Evolutionary conservation across 2,113 vertebrate species (phyloP).

Genomic region (Stomatorhinus ivindoensis): DNA sequence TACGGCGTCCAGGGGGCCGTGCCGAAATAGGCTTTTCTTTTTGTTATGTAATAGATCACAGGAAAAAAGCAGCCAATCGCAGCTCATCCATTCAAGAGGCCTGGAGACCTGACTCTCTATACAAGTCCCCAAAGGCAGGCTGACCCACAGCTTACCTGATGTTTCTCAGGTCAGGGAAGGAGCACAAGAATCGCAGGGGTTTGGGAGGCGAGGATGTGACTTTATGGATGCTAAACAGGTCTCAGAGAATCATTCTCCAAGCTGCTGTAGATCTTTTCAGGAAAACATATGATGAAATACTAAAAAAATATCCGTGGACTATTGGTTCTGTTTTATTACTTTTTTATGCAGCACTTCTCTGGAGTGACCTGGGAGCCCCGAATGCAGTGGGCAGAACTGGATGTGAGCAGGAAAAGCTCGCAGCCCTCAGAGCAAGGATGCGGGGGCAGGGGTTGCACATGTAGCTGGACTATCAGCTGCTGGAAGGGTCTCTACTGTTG

Average conservation of each 20-base stretch:
- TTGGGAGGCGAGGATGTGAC: background rate
- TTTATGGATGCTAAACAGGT: background rate
- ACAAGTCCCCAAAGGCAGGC: background rate
- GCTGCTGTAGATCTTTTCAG: background rate
- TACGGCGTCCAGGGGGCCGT: background rate
- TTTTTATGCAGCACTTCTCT: background rate
- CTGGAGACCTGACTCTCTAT: background rate
- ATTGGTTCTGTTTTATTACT: background rate
- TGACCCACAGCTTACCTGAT: background rate
- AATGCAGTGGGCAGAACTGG: too few species aligned
- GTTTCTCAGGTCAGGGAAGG: background rate
- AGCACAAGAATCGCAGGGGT: background rate
- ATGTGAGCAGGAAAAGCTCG: background rate
- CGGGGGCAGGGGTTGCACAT: background rate
- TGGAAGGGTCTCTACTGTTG: slow-evolving; percentile 28
- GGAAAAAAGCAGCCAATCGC: background rate
- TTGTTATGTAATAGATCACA: slow-evolving; percentile 1
- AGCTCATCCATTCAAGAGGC: background rate
- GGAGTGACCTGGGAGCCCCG: background rate
- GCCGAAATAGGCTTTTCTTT: background rate
- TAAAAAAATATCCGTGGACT: background rate
- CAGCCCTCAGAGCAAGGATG: background rate
- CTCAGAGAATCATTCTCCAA: background rate
- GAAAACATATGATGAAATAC: background rate
- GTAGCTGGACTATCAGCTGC: slow-evolving; percentile 8